Evolutionary conservation across 2,797 vertebrate species (phyloP).

Genomic region (Pangasius sanitwongsei): DNA sequence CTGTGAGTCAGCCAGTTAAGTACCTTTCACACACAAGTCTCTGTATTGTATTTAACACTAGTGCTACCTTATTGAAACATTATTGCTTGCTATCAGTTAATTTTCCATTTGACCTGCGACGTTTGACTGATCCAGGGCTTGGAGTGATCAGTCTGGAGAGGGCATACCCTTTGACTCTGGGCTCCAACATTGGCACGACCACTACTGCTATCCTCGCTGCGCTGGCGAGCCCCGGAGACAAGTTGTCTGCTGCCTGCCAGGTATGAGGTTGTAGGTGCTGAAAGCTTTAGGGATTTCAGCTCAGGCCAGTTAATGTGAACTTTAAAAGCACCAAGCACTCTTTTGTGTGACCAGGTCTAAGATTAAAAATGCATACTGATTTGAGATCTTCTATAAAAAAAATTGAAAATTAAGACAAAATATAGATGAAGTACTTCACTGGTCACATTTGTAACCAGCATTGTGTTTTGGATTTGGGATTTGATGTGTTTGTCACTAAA

Average conservation of each 20-base stretch:
- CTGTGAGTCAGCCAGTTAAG: neutral
- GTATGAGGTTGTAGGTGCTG: constrained; percentile 52
- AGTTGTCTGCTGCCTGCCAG: constrained; percentile 74
- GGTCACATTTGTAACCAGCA: neutral
- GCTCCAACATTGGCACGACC: constrained; percentile 81
- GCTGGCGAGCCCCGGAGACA: constrained; percentile 77
- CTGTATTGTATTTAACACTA: neutral
- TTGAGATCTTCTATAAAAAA: neutral
- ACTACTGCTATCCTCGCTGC: constrained; percentile 78
- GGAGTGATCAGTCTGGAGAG: constrained; percentile 80
- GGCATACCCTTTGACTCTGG: constrained; percentile 79
- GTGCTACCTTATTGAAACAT: neutral
- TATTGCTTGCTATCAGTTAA: neutral
- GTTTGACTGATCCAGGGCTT: constrained; percentile 64
- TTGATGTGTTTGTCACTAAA: neutral
- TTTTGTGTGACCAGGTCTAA: neutral
- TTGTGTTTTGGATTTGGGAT: neutral
- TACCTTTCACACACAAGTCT: neutral
- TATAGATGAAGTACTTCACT: neutral
- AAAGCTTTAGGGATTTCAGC: neutral
- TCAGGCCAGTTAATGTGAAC: neutral
- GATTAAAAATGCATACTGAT: neutral
- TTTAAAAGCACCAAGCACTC: neutral
- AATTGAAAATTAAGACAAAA: neutral
- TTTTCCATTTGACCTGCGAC: neutral